Percentiles rank a stretch among this genome's conserved stretches.
phyloP scores from a whole-genome alignment of 2,113 vertebrate species.

The Lepisosteus osseus region DNA sequence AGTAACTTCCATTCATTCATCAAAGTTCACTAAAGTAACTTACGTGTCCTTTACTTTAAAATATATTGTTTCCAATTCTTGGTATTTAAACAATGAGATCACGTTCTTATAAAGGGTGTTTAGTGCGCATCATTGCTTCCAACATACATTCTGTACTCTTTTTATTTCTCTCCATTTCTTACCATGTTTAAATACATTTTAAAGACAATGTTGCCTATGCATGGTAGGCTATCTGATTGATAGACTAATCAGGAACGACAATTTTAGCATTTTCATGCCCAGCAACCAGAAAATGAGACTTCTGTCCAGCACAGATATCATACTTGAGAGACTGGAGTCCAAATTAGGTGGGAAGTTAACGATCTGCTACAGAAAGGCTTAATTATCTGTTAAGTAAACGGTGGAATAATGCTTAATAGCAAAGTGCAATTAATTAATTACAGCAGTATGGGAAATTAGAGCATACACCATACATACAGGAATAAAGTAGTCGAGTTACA shows the following conservation, averaged over 20 bases:
- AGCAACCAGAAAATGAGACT: background rate
- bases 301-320: background rate
- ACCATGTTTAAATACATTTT: too few species aligned
- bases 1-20: too few species aligned
- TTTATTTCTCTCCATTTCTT: too few species aligned
- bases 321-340: background rate
- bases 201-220: too few species aligned
- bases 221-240: background rate
- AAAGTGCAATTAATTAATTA: background rate
- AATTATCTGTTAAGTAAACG: background rate
- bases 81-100: too few species aligned
- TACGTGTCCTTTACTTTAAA: too few species aligned
- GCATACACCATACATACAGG: background rate
- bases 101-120: too few species aligned
- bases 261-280: background rate
- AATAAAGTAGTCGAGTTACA: too few species aligned
- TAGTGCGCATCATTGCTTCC: too few species aligned
- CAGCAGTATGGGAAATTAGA: background rate
- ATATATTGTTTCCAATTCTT: too few species aligned
- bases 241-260: background rate
- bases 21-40: too few species aligned
- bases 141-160: too few species aligned
- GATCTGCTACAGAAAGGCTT: background rate
- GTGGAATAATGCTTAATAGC: background rate
- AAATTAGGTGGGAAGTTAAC: background rate